A percentile compares a stretch with the other conserved stretches of the same genome.
Evolutionary conservation across 1,140 invertebrate genomes (phyloP).

Genomic region (Anadara kagoshimensis): DNA sequence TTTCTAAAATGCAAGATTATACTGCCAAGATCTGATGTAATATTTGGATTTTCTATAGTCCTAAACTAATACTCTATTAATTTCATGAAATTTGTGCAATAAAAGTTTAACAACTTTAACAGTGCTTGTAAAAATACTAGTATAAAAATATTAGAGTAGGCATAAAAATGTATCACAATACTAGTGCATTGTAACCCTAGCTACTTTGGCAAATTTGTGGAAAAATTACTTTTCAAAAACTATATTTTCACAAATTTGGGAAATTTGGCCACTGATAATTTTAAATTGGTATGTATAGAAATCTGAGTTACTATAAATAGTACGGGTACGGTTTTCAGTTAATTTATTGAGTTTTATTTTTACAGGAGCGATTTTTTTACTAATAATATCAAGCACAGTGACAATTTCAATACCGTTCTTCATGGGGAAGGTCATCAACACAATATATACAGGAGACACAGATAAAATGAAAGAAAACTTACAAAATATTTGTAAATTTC

Average conservation of each 20-base stretch:
- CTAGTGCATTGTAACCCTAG: too few species aligned
- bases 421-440: background rate
- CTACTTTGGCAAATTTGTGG: too few species aligned
- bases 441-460: slow-evolving; percentile 71
- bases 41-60: too few species aligned
- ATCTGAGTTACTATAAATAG: slow-evolving; percentile 89
- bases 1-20: too few species aligned
- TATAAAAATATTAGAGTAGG: too few species aligned
- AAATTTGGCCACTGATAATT: slow-evolving; percentile 81
- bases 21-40: too few species aligned
- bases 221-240: too few species aligned
- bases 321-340: slow-evolving; percentile 91
- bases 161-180: too few species aligned
- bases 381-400: background rate
- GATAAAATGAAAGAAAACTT: slow-evolving; percentile 81
- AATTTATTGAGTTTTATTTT: slow-evolving; percentile 90
- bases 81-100: too few species aligned
- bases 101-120: too few species aligned
- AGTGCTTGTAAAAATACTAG: too few species aligned
- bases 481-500: slow-evolving; percentile 57
- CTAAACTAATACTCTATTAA: too few species aligned
- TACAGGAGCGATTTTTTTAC: slow-evolving; percentile 78
- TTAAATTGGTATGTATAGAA: slow-evolving; percentile 71
- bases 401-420: background rate
- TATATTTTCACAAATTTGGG: slow-evolving; percentile 71